A percentile compares a stretch with the other conserved stretches of the same genome.
phyloP scores from a whole-genome alignment of 92 coral and sea anemone species.

The Palythoa grandiflora region DNA sequence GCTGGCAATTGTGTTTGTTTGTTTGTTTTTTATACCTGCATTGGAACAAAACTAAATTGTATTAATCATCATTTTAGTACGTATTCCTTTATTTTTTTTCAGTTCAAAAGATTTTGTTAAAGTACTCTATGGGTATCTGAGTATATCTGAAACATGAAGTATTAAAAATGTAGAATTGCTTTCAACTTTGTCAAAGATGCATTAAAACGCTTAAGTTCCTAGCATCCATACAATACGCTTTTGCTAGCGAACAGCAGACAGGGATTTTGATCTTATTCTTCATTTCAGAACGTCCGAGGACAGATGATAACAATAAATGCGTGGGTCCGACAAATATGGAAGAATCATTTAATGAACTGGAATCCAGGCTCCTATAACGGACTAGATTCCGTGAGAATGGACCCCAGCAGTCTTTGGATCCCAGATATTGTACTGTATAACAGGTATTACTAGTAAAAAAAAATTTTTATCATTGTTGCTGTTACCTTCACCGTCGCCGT shows the following conservation, averaged over 20 bases:
- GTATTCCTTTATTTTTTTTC: too few relatives aligned
- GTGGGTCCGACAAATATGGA: conserved; percentile 98
- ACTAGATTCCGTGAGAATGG: conserved; percentile 75
- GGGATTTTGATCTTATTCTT: neutral
- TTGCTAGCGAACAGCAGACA: neutral
- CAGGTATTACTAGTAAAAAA: conserved; percentile 66
- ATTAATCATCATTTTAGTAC: too few relatives aligned
- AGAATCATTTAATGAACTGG: conserved; percentile 83
- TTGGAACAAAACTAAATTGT: too few relatives aligned
- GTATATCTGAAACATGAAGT: too few relatives aligned
- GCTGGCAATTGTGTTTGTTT: too few relatives aligned
- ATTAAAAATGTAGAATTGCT: too few relatives aligned
- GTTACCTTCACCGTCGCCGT: too few relatives aligned
- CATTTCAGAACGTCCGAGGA: conserved; percentile 79
- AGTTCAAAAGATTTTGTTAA: too few relatives aligned
- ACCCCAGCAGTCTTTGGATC: conserved; percentile 82
- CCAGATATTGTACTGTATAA: conserved; percentile 94
- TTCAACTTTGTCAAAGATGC: neutral
- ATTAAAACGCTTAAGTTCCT: neutral
- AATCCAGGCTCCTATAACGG: conserved; percentile 67
- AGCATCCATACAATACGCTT: neutral
- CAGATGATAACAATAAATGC: conserved; percentile 89
- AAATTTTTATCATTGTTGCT: too few relatives aligned
- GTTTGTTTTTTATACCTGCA: too few relatives aligned
- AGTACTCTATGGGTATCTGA: too few relatives aligned